phyloP scores from a whole-genome alignment of 2,888 invertebrate genomes.

The Mesorhabditis sp. region DNA sequence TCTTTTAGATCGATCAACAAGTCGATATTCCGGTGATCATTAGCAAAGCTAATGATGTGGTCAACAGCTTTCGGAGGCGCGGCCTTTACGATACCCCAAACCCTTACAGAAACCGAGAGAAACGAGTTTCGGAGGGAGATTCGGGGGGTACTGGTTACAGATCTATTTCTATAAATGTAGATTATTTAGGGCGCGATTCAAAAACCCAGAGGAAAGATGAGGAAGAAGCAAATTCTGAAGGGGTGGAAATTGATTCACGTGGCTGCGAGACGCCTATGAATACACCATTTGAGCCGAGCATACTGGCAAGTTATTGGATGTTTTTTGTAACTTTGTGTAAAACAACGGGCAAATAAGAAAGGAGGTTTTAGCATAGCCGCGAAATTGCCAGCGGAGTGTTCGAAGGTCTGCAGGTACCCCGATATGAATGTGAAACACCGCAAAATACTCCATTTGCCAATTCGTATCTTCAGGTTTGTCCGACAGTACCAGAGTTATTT shows the following conservation, averaged over 20 bases:
- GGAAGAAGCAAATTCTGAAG: neutral
- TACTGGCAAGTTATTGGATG: neutral
- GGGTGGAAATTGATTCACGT: neutral
- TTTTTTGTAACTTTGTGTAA: neutral
- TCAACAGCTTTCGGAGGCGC: neutral
- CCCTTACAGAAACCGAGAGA: neutral
- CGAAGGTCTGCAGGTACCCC: neutral
- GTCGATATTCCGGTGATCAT: neutral
- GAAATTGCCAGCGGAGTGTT: neutral
- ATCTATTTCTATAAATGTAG: neutral
- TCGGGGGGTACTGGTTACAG: neutral
- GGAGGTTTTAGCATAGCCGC: neutral
- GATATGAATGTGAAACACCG: neutral
- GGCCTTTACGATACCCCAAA: neutral
- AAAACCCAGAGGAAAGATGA: neutral
- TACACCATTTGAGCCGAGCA: neutral
- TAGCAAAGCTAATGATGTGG: neutral
- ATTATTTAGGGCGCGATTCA: conserved; percentile 2
- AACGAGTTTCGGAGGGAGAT: conserved; percentile 1
- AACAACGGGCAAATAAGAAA: neutral
- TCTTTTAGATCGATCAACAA: neutral
- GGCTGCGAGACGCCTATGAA: neutral
- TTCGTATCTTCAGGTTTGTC: neutral
- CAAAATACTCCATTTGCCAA: neutral
- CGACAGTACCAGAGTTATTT: too few relatives aligned